A percentile compares a stretch with the other conserved stretches of the same genome.
Evolutionary conservation across 1,140 invertebrate species (phyloP).

Genomic region (Reticulitermes speratus): DNA sequence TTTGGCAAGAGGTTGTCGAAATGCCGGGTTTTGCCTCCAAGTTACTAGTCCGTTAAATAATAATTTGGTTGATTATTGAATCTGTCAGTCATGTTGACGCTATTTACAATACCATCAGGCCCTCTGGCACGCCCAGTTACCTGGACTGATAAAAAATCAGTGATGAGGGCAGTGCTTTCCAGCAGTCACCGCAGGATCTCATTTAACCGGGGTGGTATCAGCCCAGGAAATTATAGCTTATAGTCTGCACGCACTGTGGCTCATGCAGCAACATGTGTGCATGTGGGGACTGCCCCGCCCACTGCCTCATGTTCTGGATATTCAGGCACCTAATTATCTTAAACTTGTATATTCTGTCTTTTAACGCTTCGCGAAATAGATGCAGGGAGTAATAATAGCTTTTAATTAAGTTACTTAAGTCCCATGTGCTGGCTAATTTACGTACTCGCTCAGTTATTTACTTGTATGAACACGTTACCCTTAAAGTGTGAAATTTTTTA

Average conservation of each 20-base stretch:
- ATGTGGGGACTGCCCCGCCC: not conserved
- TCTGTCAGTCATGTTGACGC: not conserved
- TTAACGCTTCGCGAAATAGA: not conserved
- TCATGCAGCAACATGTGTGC: not conserved
- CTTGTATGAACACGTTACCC: no score
- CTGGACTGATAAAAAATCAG: not conserved
- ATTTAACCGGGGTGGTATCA: not conserved
- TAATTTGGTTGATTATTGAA: not conserved
- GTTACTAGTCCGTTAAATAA: no score
- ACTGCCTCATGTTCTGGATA: not conserved
- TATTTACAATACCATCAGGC: no score
- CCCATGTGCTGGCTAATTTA: no score
- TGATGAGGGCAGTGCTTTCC: not conserved
- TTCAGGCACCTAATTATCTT: not conserved
- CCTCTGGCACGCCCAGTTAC: no score
- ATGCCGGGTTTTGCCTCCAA: no score
- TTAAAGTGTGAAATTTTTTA: no score
- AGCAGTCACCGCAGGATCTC: not conserved
- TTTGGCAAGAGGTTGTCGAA: no score
- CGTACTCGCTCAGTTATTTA: no score
- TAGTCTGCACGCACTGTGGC: not conserved
- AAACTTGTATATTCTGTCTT: not conserved
- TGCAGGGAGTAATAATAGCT: not conserved
- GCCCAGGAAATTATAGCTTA: not conserved
- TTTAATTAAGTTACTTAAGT: not conserved